phyloP scores from a whole-genome alignment of 2,797 vertebrate genomes.

The Pogoniulus pusillus region DNA sequence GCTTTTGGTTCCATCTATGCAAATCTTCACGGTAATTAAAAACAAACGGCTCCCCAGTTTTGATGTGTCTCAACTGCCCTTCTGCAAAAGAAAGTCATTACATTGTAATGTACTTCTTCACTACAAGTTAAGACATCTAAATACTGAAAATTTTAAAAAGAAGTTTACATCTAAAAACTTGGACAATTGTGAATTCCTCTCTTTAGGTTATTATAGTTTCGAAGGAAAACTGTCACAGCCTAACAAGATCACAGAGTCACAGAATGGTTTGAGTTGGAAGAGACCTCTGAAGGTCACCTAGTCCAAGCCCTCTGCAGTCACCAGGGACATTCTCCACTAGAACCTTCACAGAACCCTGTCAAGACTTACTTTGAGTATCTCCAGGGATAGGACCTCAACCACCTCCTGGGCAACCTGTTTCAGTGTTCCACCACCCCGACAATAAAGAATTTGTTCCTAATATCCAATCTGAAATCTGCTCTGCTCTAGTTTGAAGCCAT shows the following conservation, averaged over 20 bases:
- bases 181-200: neutral
- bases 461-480: too few relatives aligned
- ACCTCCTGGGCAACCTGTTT: too few relatives aligned
- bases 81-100: conserved; percentile 72
- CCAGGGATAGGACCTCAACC: too few relatives aligned
- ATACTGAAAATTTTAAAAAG: neutral
- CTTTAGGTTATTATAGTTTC: neutral
- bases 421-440: too few relatives aligned
- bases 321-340: too few relatives aligned
- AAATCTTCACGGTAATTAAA: conserved; percentile 96
- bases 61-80: conserved; percentile 90
- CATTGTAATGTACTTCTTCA: neutral
- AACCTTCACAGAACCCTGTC: too few relatives aligned
- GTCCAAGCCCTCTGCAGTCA: too few relatives aligned
- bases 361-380: too few relatives aligned
- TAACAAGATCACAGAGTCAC: neutral
- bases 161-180: neutral
- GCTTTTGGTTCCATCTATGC: conserved; percentile 98
- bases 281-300: too few relatives aligned
- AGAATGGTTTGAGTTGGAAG: too few relatives aligned
- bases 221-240: neutral
- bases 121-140: neutral
- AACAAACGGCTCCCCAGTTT: conserved; percentile 92
- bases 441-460: too few relatives aligned
- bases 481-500: too few relatives aligned